phyloP scores from a whole-genome alignment of 2,113 vertebrate genomes.

The Onychostoma macrolepis region DNA sequence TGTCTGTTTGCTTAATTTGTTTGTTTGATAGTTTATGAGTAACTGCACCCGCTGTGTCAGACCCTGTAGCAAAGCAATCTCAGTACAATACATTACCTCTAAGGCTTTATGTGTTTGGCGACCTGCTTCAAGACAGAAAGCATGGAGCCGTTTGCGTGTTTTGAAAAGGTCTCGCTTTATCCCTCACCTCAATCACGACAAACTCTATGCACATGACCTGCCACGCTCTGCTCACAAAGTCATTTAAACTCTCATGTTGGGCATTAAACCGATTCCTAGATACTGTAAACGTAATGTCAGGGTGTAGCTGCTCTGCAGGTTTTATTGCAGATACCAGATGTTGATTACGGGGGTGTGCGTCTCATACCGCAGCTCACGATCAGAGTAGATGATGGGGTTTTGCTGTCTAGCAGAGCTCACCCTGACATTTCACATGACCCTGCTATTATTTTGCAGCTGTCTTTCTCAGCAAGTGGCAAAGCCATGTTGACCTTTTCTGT shows the following conservation, averaged over 20 bases:
- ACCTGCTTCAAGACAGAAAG: slow-evolving; percentile 10
- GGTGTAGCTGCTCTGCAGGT: not conserved
- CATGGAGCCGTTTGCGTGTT: not conserved
- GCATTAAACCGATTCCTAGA: slow-evolving; percentile 1
- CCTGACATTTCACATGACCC: not conserved
- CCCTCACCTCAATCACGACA: slow-evolving; percentile 42
- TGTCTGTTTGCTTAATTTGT: slow-evolving; percentile 32
- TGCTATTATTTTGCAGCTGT: slow-evolving; percentile 1
- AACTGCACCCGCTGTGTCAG: slow-evolving; percentile 3
- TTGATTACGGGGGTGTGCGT: not conserved
- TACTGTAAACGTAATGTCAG: slow-evolving; percentile 6
- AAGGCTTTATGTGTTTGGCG: slow-evolving; percentile 11
- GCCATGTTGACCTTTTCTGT: not conserved
- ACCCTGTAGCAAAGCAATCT: slow-evolving; percentile 27
- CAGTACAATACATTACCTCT: not conserved
- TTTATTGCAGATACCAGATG: slow-evolving; percentile 22
- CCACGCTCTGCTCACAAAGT: slow-evolving; percentile 13
- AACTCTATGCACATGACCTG: slow-evolving; percentile 33
- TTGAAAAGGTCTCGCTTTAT: slow-evolving; percentile 34
- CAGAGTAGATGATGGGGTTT: slow-evolving; percentile 11
- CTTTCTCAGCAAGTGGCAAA: slow-evolving; percentile 4
- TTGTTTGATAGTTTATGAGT: slow-evolving; percentile 12
- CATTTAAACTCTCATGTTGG: slow-evolving; percentile 33
- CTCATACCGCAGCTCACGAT: not conserved
- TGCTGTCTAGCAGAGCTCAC: not conserved